Evolutionary conservation across 1,140 invertebrate species (phyloP), one percentile per base, ranked within the genome.

Genomic region (Brachystomella parvula): DNA sequence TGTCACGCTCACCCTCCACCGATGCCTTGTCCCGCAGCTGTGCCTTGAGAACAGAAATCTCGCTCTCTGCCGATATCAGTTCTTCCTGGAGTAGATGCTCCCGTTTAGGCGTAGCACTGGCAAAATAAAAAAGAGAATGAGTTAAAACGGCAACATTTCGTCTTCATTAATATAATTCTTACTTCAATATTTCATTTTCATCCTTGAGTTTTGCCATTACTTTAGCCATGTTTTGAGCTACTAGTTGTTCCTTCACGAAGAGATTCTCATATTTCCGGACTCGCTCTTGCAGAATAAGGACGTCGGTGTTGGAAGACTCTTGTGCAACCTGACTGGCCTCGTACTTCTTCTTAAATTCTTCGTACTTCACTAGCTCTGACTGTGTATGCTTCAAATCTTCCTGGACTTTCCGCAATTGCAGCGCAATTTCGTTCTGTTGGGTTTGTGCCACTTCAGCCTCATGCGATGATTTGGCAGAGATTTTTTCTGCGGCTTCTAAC

Each of bases 41-140:
- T 47, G 57, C 47, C 3, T 35, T 61, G 21, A 69, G 29, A 12
- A 24, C 47, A 2, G n/a, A 57, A 24, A 68, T 57, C 44, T 68
- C 60, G 2, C 6, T 53, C 58, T 72, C 68, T 12, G 69, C 35
- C 3, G 63, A 59, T 21, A 26, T 3, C n/a, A 72, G 61, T 57
- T 70, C 53, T 53, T 72, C 71, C 39, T 68, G 39, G 3, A 72
- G 44, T 44, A 72, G 26, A 65, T 70, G 65, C 66, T 72, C 71
- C 3, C 56, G 58, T 33, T 62, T 47, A 47, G 68, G 64, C 15
- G 68, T 62, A 17, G 60, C 56, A 15, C 68, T 67, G 33, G 26
- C 26, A 26, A 63, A 29, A n/a, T n/a, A n/a, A 1, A 60, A 24
- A 59, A 35, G 12, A 63, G 29, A 19, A 63, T 35, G 49, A 29